Conservation (phyloP, 2,888 invertebrate genomes). For the Melanostoma scalare region DNA sequence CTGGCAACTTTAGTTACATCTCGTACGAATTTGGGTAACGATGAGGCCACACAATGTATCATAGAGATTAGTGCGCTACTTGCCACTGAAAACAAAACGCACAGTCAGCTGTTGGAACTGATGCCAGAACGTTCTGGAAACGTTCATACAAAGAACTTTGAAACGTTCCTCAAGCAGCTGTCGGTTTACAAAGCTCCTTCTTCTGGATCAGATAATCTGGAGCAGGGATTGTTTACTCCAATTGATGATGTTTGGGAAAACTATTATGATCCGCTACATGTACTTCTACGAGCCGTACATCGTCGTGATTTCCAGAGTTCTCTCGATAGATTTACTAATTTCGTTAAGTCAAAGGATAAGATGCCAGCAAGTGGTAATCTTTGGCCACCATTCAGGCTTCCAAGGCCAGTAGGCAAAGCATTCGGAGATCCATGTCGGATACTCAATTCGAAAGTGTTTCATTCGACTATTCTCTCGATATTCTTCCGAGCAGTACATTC, state of each 20-base stretch:
- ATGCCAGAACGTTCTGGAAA: slow-evolving; percentile 98
- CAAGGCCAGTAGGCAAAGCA: slow-evolving; percentile 85
- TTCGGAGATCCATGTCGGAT: slow-evolving; percentile 86
- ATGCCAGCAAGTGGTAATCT: slow-evolving; percentile 84
- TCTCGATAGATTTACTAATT: slow-evolving; percentile 95
- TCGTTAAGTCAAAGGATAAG: slow-evolving; percentile 85
- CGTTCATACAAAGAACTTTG: slow-evolving; percentile 93
- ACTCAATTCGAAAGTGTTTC: slow-evolving; percentile 81
- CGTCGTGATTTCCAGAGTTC: slow-evolving; percentile 96
- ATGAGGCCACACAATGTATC: slow-evolving; percentile 87
- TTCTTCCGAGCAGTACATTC: slow-evolving; percentile 92
- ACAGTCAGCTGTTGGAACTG: slow-evolving; percentile 95
- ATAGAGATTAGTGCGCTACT: slow-evolving; percentile 96
- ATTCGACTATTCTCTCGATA: slow-evolving; percentile 87
- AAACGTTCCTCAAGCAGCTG: slow-evolving; percentile 91
- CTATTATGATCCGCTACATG: slow-evolving; percentile 96
- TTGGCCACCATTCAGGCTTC: slow-evolving; percentile 93
- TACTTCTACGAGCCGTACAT: slow-evolving; percentile 94
- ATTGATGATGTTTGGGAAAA: slow-evolving; percentile 94
- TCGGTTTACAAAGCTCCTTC: slow-evolving; percentile 93
- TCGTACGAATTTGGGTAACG: slow-evolving; percentile 90
- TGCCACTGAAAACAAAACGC: slow-evolving; percentile 97
- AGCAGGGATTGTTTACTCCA: slow-evolving; percentile 94
- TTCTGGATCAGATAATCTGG: slow-evolving; percentile 88
- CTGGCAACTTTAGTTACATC: slow-evolving; percentile 94